These are phyloP conservation scores for Gambusia holbrooki DNA, from an alignment of 2,113 vertebrate species.

Conservation along the genomic window DNA sequence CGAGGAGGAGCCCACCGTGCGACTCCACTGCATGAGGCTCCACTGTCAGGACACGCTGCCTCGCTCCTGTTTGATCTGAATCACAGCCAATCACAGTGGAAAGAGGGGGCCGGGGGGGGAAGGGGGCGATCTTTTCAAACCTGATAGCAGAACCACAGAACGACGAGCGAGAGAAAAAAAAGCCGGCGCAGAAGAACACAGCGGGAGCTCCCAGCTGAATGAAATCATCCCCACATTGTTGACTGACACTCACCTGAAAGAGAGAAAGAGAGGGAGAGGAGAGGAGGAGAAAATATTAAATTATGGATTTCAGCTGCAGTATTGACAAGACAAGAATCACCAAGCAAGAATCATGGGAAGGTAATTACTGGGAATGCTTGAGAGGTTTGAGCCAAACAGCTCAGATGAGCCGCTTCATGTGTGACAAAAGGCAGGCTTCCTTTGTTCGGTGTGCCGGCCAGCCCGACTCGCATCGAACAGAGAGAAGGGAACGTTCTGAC, in stretches of 20 bases:
- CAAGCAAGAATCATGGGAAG: conserved; percentile 49
- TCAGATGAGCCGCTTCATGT: conserved; percentile 20
- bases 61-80: conserved; percentile 53
- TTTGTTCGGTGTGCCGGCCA: conserved; percentile 16
- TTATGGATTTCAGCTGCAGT: conserved; percentile 56
- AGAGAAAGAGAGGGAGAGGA: conserved; percentile 46
- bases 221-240: conserved; percentile 61
- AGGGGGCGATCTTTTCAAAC: conserved; percentile 59
- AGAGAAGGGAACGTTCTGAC: conserved; percentile 20
- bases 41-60: conserved; percentile 18
- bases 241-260: conserved; percentile 73
- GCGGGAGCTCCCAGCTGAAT: conserved; percentile 48
- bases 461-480: not conserved
- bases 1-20: conserved; percentile 13
- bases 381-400: conserved; percentile 28
- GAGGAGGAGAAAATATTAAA: conserved; percentile 42
- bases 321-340: conserved; percentile 58
- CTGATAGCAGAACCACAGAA: conserved; percentile 63
- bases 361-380: conserved; percentile 60
- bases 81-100: conserved; percentile 48
- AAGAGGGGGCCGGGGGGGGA: not conserved
- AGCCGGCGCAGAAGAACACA: conserved; percentile 40
- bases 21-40: conserved; percentile 6
- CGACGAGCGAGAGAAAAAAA: conserved; percentile 29
- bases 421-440: conserved; percentile 18